Evolutionary conservation across 2,113 vertebrate species (phyloP).

Genomic region (Corythornis madagascariensis): DNA sequence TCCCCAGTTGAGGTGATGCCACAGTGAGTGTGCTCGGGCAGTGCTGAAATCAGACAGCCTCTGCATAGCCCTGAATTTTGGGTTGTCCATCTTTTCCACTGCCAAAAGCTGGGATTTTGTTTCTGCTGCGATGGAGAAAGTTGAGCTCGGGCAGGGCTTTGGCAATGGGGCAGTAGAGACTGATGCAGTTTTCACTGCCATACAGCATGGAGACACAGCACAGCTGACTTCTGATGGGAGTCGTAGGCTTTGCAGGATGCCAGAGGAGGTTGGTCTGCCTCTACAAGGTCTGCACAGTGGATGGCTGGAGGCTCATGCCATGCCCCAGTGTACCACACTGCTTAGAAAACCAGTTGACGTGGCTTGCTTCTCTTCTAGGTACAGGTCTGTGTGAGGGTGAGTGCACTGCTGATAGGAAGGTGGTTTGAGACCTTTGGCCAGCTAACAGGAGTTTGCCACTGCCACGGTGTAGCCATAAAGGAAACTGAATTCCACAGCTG

Average conservation of each 20-base stretch:
- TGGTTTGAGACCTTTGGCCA: not conserved
- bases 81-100: not conserved
- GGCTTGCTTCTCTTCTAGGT: not conserved
- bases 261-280: not conserved
- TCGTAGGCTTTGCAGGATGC: not conserved
- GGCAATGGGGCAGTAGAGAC: not conserved
- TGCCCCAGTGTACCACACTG: not conserved
- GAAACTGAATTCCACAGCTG: not conserved
- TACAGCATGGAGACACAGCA: not conserved
- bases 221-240: not conserved
- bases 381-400: not conserved
- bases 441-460: not conserved
- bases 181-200: not conserved
- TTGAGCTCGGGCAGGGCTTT: not conserved
- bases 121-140: not conserved
- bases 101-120: not conserved
- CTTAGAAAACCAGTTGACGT: not conserved
- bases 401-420: not conserved
- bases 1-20: not conserved
- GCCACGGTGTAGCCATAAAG: not conserved
- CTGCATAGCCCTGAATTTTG: not conserved
- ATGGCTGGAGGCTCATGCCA: not conserved
- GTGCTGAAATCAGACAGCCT: not conserved
- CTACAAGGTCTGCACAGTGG: not conserved
- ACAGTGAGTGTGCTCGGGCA: not conserved